Base-by-base conservation (phyloP, 2,888 invertebrate species). In the Charanyca ferruginea region DNA sequence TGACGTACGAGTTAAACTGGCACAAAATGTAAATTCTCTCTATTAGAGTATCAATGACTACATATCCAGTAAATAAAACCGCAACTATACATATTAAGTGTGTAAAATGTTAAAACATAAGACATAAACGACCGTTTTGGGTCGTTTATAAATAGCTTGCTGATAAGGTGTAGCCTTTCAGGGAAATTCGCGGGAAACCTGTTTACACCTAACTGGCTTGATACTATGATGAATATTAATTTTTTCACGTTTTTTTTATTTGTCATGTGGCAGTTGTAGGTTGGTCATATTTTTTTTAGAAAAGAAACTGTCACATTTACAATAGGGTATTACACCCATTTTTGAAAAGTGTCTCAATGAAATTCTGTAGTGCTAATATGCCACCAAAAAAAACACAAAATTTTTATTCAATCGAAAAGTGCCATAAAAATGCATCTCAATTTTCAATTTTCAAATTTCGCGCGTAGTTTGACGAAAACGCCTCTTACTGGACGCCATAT, bases 71-170 rank as follows among this genome's bases (percentile, higher is more conserved):
- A 48, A 25, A 32, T 11, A 35, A 72, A 73, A 53, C 42, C 2
- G 16, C 9, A 16, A 7, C 11, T 6, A 1, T 32, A n/a, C 3
- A n/a, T 11, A 42, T 53, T 42, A 49, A 41, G 16, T 35, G 54
- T 41, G 4, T 20, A 51, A 48, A 20, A 32, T 32, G 51, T 42
- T 51, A 66, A 73, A 66, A 73, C 41, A 25, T 47, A 8, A 6
- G 42, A 45, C 16, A 42, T 49, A 62, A 35, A 22, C 9, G 18
- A 48, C n/a, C 0, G 5, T 69, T 52, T 59, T 47, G 18, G 20
- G 64, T 55, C 13, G 3, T n/a, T 0, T 75, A 72, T 57, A 75
- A 70, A 73, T 81, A 81, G 44, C 35, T 16, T 13, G 35, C 11
- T 9, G 79, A 74, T 79, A 77, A 74, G 11, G 23, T 48, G 7